phyloP scores from a whole-genome alignment of 2,888 invertebrate species.

The Drosophila engyochracea region DNA sequence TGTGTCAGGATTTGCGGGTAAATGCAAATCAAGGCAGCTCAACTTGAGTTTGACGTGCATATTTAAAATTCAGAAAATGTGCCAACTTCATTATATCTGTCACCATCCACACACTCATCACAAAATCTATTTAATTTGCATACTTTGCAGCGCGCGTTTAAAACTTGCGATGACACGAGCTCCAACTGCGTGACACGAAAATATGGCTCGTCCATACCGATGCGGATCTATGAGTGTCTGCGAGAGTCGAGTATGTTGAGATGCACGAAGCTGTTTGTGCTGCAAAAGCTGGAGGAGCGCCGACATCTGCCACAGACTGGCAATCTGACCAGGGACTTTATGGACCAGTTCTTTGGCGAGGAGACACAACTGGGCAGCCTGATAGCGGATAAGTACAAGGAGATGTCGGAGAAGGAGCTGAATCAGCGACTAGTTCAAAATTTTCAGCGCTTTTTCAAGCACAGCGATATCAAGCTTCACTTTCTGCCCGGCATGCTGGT shows the following conservation, averaged over 20 bases:
- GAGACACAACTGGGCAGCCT: slow-evolving; percentile 78
- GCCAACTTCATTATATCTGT: neutral
- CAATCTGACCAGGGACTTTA: slow-evolving; percentile 83
- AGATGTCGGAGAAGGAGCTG: slow-evolving; percentile 86
- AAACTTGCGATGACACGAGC: slow-evolving; percentile 46
- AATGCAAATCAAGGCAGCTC: neutral
- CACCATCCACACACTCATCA: neutral
- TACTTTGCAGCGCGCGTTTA: slow-evolving; percentile 55
- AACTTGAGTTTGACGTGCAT: neutral
- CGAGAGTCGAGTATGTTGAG: slow-evolving; percentile 85
- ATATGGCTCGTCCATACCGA: slow-evolving; percentile 83
- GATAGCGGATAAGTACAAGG: slow-evolving; percentile 86
- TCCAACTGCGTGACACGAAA: slow-evolving; percentile 78
- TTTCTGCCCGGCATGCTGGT: slow-evolving; percentile 86
- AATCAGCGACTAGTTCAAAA: slow-evolving; percentile 86
- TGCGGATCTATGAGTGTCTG: slow-evolving; percentile 84
- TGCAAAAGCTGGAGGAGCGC: slow-evolving; percentile 86
- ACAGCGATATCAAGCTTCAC: slow-evolving; percentile 86
- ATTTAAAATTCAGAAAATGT: neutral
- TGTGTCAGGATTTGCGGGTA: neutral
- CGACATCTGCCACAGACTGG: slow-evolving; percentile 69
- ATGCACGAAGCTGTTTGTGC: slow-evolving; percentile 87
- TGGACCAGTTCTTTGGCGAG: slow-evolving; percentile 83
- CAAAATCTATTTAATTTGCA: slow-evolving; percentile 31
- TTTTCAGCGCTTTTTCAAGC: slow-evolving; percentile 86